Percentiles rank a stretch among this genome's conserved stretches.
Conservation (phyloP, 2,797 vertebrate genomes). For the Hylomyscus alleni region DNA sequence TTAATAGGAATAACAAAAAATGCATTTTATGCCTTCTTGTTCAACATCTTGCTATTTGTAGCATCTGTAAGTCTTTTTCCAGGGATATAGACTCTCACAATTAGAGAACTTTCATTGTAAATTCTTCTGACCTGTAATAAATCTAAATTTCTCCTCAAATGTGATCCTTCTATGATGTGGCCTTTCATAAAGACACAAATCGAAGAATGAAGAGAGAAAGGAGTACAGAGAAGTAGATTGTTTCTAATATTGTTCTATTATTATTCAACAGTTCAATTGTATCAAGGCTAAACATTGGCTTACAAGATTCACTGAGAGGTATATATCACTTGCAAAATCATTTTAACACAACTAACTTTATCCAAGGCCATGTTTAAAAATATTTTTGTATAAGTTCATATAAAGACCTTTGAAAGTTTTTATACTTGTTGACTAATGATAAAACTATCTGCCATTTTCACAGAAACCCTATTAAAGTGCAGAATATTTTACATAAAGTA, state of each 20-base stretch:
- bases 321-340: constrained; percentile 45
- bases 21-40: background rate
- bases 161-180: background rate
- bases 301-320: constrained; percentile 2
- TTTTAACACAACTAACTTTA: constrained; percentile 5
- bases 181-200: constrained; percentile 1
- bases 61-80: constrained; percentile 1
- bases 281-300: constrained; percentile 25
- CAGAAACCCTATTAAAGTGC: background rate
- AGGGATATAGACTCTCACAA: background rate
- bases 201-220: background rate
- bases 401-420: background rate
- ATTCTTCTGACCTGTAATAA: constrained; percentile 1
- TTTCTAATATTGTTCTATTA: background rate
- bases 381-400: background rate
- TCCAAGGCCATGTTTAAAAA: constrained; percentile 17
- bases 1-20: background rate
- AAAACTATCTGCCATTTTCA: background rate
- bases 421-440: background rate
- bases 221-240: background rate
- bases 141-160: constrained; percentile 42
- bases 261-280: background rate
- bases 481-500: background rate
- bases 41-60: background rate
- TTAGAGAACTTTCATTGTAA: background rate